phyloP scores from a whole-genome alignment of 2,888 invertebrate genomes.

The Stenodema calcarata region DNA sequence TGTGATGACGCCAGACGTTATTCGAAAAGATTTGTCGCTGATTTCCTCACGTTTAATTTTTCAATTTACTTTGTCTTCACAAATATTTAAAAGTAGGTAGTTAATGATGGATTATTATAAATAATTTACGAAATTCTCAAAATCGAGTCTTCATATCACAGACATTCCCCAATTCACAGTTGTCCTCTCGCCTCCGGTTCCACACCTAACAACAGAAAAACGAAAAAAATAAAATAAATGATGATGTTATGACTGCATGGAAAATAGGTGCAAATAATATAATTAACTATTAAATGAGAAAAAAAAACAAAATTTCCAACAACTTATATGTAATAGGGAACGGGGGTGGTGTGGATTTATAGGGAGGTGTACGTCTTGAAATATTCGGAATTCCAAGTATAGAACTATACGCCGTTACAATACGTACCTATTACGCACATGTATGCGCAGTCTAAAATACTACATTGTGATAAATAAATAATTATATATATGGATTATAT shows the following conservation, averaged over 20 bases:
- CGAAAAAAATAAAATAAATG: conserved; percentile 9
- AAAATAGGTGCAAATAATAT: background rate
- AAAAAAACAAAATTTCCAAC: background rate
- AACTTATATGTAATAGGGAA: too few species aligned
- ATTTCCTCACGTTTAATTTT: background rate
- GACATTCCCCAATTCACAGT: conserved; percentile 44
- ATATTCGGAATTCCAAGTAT: too few species aligned
- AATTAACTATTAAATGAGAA: too few species aligned
- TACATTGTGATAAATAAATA: too few species aligned
- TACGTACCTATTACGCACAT: too few species aligned
- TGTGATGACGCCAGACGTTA: background rate
- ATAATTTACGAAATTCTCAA: conserved; percentile 18
- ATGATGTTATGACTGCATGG: background rate
- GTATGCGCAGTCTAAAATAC: too few species aligned
- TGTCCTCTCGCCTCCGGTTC: conserved; percentile 33
- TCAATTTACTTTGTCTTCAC: background rate
- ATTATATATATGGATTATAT: too few species aligned
- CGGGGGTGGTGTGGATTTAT: too few species aligned
- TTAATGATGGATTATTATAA: background rate
- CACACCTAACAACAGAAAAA: conserved; percentile 39
- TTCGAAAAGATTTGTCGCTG: background rate
- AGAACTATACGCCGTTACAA: too few species aligned
- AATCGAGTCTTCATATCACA: conserved; percentile 48
- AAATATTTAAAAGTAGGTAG: background rate
- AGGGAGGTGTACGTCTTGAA: too few species aligned